These are phyloP conservation scores for Neoniphon sammara DNA, from an alignment of 2,797 vertebrate genomes.

Conservation along the genomic window DNA sequence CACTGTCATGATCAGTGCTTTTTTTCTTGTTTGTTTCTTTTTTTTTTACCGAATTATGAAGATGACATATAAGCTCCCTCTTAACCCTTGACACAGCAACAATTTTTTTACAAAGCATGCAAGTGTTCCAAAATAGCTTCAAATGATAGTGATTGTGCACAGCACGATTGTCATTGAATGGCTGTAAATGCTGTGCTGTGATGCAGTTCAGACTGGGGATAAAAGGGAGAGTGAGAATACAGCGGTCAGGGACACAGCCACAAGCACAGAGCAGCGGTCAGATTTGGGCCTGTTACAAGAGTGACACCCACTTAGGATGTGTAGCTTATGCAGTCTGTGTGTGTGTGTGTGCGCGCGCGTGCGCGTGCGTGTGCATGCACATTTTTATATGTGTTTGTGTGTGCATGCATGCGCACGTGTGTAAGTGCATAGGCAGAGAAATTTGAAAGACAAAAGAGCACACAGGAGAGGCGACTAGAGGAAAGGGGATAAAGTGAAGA, in stretches of 20 bases:
- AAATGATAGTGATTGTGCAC: slow-evolving; percentile 67
- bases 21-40: neutral
- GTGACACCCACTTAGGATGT: slow-evolving; percentile 81
- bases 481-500: slow-evolving; percentile 72
- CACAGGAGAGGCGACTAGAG: slow-evolving; percentile 56
- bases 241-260: slow-evolving; percentile 70
- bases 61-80: slow-evolving; percentile 28
- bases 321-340: slow-evolving; percentile 57
- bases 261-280: slow-evolving; percentile 74
- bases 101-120: slow-evolving; percentile 55
- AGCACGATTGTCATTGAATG: slow-evolving; percentile 51
- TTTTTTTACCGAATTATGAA: slow-evolving; percentile 16
- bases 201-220: slow-evolving; percentile 62
- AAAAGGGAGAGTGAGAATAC: slow-evolving; percentile 63
- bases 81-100: slow-evolving; percentile 40
- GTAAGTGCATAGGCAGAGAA: slow-evolving; percentile 48
- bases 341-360: slow-evolving; percentile 32
- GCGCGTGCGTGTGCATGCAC: slow-evolving; percentile 15
- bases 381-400: slow-evolving; percentile 1
- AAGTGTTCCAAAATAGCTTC: slow-evolving; percentile 55
- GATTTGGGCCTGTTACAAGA: slow-evolving; percentile 79
- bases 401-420: neutral
- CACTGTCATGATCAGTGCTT: slow-evolving; percentile 12
- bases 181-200: slow-evolving; percentile 64
- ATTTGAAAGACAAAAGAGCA: slow-evolving; percentile 70